Conservation (phyloP, 2,888 invertebrate species). For the Priocnemis perturbator region DNA sequence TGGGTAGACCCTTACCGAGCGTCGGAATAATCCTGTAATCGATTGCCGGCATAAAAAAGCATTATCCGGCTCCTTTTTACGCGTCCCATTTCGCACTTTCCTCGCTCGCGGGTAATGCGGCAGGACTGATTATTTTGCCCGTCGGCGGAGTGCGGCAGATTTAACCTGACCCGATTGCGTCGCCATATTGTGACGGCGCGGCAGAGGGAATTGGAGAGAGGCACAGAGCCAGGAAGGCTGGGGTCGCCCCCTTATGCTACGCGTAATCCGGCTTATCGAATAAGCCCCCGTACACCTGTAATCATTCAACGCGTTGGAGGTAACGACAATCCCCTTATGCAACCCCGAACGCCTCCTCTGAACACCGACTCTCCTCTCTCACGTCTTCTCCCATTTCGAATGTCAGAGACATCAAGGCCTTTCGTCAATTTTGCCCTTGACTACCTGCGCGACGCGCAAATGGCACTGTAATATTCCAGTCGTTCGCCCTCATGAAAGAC, state of each 20-base stretch:
- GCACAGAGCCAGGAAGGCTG: too few relatives aligned
- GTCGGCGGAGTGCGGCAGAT: slow-evolving; percentile 4
- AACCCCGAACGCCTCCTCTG: slow-evolving; percentile 11
- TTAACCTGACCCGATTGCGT: slow-evolving; percentile 18
- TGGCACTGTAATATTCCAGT: too few relatives aligned
- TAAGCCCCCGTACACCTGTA: slow-evolving; percentile 44
- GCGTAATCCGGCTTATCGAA: slow-evolving; percentile 49
- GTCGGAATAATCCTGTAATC: too few relatives aligned
- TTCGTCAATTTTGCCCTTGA: too few relatives aligned
- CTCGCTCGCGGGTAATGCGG: neutral
- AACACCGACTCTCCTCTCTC: neutral
- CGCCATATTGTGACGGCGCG: slow-evolving; percentile 2
- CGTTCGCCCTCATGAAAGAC: too few relatives aligned
- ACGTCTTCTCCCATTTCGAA: too few relatives aligned
- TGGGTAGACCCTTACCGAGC: too few relatives aligned
- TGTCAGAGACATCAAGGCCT: too few relatives aligned
- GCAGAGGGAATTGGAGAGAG: slow-evolving; percentile 10
- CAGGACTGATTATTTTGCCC: slow-evolving; percentile 37
- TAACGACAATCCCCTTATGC: slow-evolving; percentile 36
- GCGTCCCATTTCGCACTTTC: too few relatives aligned
- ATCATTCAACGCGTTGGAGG: slow-evolving; percentile 40
- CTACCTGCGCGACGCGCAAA: too few relatives aligned
- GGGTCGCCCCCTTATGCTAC: slow-evolving; percentile 32
- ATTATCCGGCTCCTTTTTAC: too few relatives aligned
- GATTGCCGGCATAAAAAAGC: too few relatives aligned